A percentile compares a stretch with the other conserved stretches of the same genome.
Evolutionary conservation across 2,113 vertebrate species (phyloP).

Genomic region (Micronycteris hirsuta): DNA sequence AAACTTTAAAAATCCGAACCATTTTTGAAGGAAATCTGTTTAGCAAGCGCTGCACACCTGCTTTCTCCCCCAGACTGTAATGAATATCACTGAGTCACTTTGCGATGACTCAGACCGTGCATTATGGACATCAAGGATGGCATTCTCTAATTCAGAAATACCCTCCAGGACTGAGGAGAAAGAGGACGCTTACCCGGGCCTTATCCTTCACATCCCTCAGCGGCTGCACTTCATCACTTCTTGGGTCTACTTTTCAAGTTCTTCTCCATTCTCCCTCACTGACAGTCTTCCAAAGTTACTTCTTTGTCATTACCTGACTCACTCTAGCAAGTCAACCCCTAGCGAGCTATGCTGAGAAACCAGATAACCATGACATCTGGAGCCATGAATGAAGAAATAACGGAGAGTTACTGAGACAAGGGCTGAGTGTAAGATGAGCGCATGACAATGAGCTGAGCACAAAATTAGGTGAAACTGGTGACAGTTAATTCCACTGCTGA

Average conservation of each 20-base stretch:
- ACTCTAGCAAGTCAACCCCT: neutral
- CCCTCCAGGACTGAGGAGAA: neutral
- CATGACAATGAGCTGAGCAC: neutral
- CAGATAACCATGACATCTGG: neutral
- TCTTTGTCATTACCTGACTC: neutral
- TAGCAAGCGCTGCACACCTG: neutral
- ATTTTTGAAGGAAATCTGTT: conserved; percentile 29
- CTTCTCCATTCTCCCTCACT: neutral
- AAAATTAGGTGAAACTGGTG: neutral
- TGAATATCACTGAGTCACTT: neutral
- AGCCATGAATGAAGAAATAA: neutral
- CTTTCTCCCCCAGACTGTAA: neutral
- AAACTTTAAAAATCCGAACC: conserved; percentile 28
- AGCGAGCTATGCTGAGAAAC: neutral
- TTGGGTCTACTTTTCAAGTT: neutral
- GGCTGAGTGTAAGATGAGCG: neutral
- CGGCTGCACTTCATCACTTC: neutral
- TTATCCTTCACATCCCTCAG: neutral
- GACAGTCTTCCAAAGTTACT: neutral
- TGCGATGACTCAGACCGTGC: neutral
- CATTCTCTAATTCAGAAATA: neutral
- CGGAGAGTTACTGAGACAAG: neutral
- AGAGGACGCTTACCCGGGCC: neutral
- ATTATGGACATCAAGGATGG: neutral
- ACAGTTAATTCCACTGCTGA: neutral